Evolutionary conservation across 2,797 vertebrate genomes (phyloP).

Genomic region (Melanotaenia nigrans): DNA sequence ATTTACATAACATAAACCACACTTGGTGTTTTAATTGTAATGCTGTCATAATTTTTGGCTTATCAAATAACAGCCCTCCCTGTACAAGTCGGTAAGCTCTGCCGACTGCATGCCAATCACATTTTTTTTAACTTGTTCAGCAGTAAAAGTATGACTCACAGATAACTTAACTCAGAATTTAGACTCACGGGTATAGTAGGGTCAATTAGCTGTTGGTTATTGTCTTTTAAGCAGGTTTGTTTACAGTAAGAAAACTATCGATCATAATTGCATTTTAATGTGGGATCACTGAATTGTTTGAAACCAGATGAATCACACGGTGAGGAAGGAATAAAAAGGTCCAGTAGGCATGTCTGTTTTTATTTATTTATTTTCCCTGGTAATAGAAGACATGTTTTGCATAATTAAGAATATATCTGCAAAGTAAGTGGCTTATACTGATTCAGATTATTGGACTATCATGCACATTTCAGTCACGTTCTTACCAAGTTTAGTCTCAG

Average conservation of each 20-base stretch:
- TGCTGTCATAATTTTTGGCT: neutral
- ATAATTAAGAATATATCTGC: neutral
- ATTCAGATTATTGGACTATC: neutral
- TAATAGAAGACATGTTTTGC: neutral
- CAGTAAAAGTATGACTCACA: neutral
- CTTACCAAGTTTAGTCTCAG: neutral
- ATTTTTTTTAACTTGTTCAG: neutral
- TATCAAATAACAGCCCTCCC: neutral
- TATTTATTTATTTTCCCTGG: neutral
- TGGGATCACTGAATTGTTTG: conserved; percentile 20
- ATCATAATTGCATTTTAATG: neutral
- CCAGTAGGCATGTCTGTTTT: neutral
- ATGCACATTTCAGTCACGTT: neutral
- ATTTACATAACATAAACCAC: neutral
- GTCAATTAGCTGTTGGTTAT: neutral
- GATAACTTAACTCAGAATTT: neutral
- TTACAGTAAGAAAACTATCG: neutral
- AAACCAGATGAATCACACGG: conserved; percentile 48
- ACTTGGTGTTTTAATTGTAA: neutral
- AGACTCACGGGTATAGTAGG: neutral
- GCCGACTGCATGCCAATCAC: neutral
- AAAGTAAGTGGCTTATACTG: neutral
- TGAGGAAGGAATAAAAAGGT: neutral
- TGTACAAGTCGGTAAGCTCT: neutral
- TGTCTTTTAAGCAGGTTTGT: neutral